phyloP scores from a whole-genome alignment of 2,113 vertebrate genomes.

The Sakesphorus luctuosus region DNA sequence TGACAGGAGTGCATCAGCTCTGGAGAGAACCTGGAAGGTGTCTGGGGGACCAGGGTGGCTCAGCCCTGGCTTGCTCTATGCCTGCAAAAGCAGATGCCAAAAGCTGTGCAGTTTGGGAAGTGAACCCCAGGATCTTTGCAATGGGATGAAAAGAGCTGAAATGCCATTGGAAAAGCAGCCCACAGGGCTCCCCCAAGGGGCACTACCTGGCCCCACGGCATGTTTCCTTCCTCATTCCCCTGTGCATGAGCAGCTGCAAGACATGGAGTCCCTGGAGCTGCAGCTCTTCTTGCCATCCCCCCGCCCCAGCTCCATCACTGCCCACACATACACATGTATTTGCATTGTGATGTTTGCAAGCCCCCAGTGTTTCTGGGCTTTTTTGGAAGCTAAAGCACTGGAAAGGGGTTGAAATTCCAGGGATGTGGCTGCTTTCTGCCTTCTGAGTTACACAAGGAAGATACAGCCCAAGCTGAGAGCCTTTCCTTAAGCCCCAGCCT shows the following conservation, averaged over 20 bases:
- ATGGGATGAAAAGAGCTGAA: background rate
- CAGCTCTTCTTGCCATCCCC: background rate
- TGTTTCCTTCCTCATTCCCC: accelerated
- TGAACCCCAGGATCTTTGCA: background rate
- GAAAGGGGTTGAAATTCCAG: background rate
- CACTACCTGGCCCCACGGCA: background rate
- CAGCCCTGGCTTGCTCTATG: background rate
- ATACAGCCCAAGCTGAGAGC: background rate
- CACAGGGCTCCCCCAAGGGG: background rate
- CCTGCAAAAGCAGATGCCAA: background rate
- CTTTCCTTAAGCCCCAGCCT: background rate
- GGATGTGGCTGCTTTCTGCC: background rate
- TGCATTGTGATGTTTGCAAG: accelerated
- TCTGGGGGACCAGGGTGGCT: background rate
- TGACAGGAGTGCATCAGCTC: accelerated
- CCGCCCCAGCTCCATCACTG: background rate
- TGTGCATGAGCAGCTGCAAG: accelerated
- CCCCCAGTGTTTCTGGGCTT: background rate
- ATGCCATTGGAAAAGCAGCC: background rate
- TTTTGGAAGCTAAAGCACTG: background rate
- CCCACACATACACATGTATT: accelerated
- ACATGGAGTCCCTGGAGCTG: accelerated
- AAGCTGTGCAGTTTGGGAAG: background rate
- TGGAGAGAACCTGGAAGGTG: background rate
- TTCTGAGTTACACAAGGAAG: background rate